Conservation (phyloP, 2,113 vertebrate species). For the Brachirus orientalis region DNA sequence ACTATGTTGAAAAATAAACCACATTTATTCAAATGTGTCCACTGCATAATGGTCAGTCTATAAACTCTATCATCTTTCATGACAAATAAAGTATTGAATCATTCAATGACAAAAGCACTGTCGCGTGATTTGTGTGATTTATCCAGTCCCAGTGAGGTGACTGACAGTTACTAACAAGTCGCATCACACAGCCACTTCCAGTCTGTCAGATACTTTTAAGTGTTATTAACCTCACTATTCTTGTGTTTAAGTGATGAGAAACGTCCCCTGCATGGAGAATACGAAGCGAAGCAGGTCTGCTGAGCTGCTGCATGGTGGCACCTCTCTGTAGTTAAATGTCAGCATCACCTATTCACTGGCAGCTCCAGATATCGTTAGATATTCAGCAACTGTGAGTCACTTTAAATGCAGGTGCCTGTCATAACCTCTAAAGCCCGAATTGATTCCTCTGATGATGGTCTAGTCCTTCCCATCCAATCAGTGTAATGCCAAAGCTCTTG, state of each 20-base stretch:
- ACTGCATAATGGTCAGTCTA: no score
- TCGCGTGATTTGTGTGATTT: constrained; percentile 53
- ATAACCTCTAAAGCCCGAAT: constrained; percentile 42
- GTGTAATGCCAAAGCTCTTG: constrained; percentile 35
- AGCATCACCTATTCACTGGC: constrained; percentile 15
- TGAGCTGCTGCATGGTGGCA: background rate
- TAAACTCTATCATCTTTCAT: no score
- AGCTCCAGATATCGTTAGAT: constrained; percentile 25
- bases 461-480: constrained; percentile 44
- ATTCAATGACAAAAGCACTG: constrained; percentile 54
- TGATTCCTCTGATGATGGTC: constrained; percentile 35
- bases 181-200: constrained; percentile 44
- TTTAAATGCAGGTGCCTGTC: constrained; percentile 1
- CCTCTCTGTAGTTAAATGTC: constrained; percentile 36
- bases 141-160: constrained; percentile 41
- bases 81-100: constrained; percentile 52
- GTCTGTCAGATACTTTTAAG: constrained; percentile 53
- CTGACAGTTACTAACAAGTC: no score
- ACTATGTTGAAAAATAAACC: no score
- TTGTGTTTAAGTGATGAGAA: constrained; percentile 42
- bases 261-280: constrained; percentile 27
- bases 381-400: constrained; percentile 30
- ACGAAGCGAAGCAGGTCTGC: constrained; percentile 34
- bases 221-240: constrained; percentile 52
- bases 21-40: no score